Evolutionary conservation across 2,797 vertebrate genomes (phyloP), one percentile per base, ranked within the genome.

Genomic region (Thaleichthys pacificus): DNA sequence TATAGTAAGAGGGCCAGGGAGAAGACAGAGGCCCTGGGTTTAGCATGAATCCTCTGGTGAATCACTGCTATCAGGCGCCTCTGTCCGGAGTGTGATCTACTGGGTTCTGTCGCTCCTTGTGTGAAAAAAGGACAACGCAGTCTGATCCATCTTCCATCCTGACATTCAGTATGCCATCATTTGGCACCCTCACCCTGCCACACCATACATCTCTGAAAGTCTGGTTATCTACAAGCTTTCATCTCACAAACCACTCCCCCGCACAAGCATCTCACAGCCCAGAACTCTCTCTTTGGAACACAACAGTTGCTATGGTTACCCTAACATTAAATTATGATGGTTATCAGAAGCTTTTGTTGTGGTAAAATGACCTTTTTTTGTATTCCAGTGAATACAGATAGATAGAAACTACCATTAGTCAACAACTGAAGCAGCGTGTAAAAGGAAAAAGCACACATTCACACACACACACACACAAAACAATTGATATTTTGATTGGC

Each of bases 351-450:
- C 26, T 70, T 47, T 74, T 77, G 65, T 69, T 61, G 63, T 54
- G 24, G 32, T 61, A 68, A 84, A 83, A 83, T 80, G 28, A 66
- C 61, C 77, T 83, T 82, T 85, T 77, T 86, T 80, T 77, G 75
- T 78, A 88, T 86, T 83, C 80, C 66, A 62, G 66, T 66, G 76
- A 79, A 78, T 68, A 76, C 71, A 68, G 70, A 79, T 77, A 81
- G 83, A 85, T 80, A 80, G 84, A 82, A 19, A 64, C 75, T 73
- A 66, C 79, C 74, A 88, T 84, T 82, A 84, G 71, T 84, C 79
- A 85, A 75, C 72, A 76, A 63, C 75, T 38, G 63, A 70, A 51
- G 66, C 61, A 56, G 15, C 11, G 22, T 21, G 7, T 61, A 61
- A 54, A 6, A 35, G 21, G 11, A 47, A 38, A 26, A 56, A 69